A percentile compares a stretch with the other conserved stretches of the same genome.
Conservation (phyloP, 1,140 invertebrate species). For the Lycorma delicatula region DNA sequence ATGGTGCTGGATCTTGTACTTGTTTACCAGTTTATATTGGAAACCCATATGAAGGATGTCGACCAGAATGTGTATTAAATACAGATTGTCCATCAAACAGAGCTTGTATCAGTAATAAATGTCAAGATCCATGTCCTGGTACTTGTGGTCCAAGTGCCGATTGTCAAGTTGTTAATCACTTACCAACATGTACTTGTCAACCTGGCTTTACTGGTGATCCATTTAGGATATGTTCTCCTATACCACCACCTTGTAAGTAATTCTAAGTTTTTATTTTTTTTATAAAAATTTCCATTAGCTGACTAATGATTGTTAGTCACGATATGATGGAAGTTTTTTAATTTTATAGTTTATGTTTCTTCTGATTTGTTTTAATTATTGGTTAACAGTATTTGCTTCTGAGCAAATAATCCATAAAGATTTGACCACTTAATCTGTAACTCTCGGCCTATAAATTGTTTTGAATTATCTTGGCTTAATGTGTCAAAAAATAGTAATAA, state of each 20-base stretch:
- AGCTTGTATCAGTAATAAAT: slow-evolving; percentile 65
- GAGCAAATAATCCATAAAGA: too few species aligned
- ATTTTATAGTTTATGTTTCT: too few species aligned
- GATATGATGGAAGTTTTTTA: too few species aligned
- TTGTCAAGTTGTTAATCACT: slow-evolving; percentile 65
- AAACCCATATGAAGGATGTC: slow-evolving; percentile 63
- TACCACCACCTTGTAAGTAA: slow-evolving; percentile 31
- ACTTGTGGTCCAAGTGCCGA: slow-evolving; percentile 63
- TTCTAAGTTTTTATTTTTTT: too few species aligned
- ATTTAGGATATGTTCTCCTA: slow-evolving; percentile 49
- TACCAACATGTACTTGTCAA: slow-evolving; percentile 60
- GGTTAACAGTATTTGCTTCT: too few species aligned
- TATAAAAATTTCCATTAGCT: too few species aligned
- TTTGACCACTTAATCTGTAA: too few species aligned
- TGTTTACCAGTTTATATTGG: slow-evolving; percentile 63
- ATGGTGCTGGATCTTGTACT: slow-evolving; percentile 55
- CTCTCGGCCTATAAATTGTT: too few species aligned
- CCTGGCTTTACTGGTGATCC: slow-evolving; percentile 65
- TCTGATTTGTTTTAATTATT: too few species aligned
- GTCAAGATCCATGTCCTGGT: slow-evolving; percentile 64
- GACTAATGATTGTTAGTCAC: too few species aligned
- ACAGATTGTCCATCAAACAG: slow-evolving; percentile 61
- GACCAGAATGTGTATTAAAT: slow-evolving; percentile 62
- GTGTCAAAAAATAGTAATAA: too few species aligned
- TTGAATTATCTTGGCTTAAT: too few species aligned